Conservation (phyloP, 1,140 invertebrate species). For the Daktulosphaira vitifoliae region DNA sequence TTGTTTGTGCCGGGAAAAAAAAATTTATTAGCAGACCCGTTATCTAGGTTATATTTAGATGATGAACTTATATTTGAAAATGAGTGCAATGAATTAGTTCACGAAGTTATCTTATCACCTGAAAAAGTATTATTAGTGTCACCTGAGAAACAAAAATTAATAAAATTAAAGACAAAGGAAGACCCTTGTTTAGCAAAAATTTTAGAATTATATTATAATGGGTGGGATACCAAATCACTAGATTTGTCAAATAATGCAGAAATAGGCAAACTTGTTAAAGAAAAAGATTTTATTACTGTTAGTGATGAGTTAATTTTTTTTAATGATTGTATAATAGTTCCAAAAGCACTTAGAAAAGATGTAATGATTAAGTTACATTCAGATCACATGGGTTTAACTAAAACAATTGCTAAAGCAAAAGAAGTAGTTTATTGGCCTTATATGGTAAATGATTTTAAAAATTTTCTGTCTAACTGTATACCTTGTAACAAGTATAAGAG, state of each 20-base stretch:
- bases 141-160: too few relatives aligned
- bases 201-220: constrained; percentile 10
- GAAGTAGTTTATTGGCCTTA: constrained; percentile 2
- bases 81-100: too few relatives aligned
- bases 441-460: constrained; percentile 13
- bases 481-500: constrained; percentile 15
- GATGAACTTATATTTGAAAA: too few relatives aligned
- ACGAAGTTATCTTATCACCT: too few relatives aligned
- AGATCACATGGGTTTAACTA: neutral
- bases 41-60: too few relatives aligned
- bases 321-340: constrained; percentile 2
- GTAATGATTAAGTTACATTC: neutral
- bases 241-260: constrained; percentile 24
- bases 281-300: constrained; percentile 20
- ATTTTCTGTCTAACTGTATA: neutral
- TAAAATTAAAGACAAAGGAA: too few relatives aligned
- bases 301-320: constrained; percentile 10
- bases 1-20: too few relatives aligned
- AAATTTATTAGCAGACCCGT: too few relatives aligned
- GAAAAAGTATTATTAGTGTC: too few relatives aligned
- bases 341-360: neutral
- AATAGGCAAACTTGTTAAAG: neutral
- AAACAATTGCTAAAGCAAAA: constrained; percentile 3
- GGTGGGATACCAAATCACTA: constrained; percentile 17
- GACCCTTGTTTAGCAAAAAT: too few relatives aligned